These are phyloP conservation scores for Larimichthys crocea DNA, from an alignment of 2,113 vertebrate species.

Conservation along the genomic window DNA sequence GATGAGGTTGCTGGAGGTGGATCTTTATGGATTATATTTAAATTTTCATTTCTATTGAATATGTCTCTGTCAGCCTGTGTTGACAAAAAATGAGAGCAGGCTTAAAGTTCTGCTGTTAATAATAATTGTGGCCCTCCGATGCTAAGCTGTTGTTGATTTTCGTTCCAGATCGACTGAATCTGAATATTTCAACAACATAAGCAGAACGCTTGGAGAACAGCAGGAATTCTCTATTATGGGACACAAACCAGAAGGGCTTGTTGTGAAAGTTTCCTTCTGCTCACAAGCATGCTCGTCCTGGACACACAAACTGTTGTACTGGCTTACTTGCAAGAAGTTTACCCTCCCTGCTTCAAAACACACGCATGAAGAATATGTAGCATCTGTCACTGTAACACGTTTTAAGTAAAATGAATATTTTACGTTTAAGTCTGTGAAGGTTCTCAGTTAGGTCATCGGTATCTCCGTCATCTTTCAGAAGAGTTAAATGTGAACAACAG, in stretches of 20 bases:
- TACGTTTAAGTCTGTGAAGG: background rate
- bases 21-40: constrained; percentile 58
- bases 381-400: constrained; percentile 14
- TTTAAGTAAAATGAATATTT: background rate
- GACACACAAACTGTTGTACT: constrained; percentile 33
- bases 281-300: constrained; percentile 31
- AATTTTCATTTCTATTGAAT: constrained; percentile 43
- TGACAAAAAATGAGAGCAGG: constrained; percentile 34
- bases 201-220: constrained; percentile 31
- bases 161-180: constrained; percentile 35
- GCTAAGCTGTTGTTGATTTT: constrained; percentile 28
- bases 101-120: constrained; percentile 27
- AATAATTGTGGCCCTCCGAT: constrained; percentile 14
- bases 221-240: constrained; percentile 28
- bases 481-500: too few relatives aligned
- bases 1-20: constrained; percentile 52
- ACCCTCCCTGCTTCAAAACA: constrained; percentile 31
- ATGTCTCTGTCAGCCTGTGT: constrained; percentile 14
- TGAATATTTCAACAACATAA: constrained; percentile 35
- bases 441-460: too few relatives aligned
- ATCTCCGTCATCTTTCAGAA: too few relatives aligned
- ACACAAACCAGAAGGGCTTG: constrained; percentile 42
- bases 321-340: constrained; percentile 18
- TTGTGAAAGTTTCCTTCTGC: constrained; percentile 65
- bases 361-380: background rate